These are phyloP conservation scores for Discoglossus pictus DNA, from an alignment of 2,797 vertebrate genomes.

Conservation along the genomic window DNA sequence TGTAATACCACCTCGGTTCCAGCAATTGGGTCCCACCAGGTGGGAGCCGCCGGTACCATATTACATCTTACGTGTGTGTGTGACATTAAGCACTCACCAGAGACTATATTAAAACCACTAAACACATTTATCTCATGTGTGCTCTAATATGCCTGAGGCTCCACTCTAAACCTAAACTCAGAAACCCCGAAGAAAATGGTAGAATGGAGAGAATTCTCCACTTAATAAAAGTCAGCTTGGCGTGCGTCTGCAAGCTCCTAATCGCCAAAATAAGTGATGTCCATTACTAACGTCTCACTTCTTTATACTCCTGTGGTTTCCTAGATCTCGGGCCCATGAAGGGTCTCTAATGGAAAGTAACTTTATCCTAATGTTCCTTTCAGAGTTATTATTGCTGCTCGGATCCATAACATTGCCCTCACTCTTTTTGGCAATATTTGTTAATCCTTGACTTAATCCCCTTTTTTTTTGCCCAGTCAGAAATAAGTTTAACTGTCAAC, in stretches of 20 bases:
- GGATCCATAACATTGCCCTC: constrained; percentile 15
- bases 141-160: constrained; percentile 21
- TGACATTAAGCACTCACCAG: constrained; percentile 42
- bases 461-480: constrained; percentile 36
- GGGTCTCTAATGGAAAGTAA: constrained; percentile 46
- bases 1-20: constrained; percentile 37
- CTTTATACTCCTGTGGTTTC: constrained; percentile 49
- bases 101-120: constrained; percentile 32
- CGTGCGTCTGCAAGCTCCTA: constrained; percentile 24
- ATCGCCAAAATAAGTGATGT: constrained; percentile 46
- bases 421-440: constrained; percentile 42
- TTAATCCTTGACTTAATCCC: constrained; percentile 47
- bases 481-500: constrained; percentile 42
- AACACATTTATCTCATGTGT: constrained; percentile 34
- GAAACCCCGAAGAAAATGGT: constrained; percentile 37
- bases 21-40: constrained; percentile 26
- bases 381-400: constrained; percentile 47
- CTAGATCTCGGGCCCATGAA: constrained; percentile 34
- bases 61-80: constrained; percentile 41
- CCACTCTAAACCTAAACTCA: constrained; percentile 19
- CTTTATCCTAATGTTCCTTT: constrained; percentile 49
- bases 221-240: constrained; percentile 14
- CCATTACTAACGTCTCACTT: constrained; percentile 42
- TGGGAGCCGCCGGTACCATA: constrained; percentile 19
- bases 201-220: constrained; percentile 20